Evolutionary conservation across 2,113 vertebrate genomes (phyloP).

Genomic region (Andinoacara biseriatus): DNA sequence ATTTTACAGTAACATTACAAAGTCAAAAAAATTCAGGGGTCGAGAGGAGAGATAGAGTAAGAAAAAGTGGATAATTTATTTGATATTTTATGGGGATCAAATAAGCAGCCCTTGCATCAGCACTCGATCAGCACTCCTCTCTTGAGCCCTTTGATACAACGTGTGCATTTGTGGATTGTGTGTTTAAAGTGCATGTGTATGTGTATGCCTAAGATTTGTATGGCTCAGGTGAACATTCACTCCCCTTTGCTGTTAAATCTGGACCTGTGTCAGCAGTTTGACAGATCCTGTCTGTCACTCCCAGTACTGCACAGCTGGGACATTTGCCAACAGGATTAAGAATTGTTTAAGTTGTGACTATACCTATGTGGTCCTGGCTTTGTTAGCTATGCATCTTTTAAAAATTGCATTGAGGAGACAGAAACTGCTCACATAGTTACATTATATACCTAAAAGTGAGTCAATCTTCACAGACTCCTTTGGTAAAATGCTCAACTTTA

Average conservation of each 20-base stretch:
- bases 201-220: constrained; percentile 48
- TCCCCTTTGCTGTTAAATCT: constrained; percentile 55
- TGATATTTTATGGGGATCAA: constrained; percentile 34
- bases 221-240: constrained; percentile 53
- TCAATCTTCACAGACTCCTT: not conserved
- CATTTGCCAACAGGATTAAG: constrained; percentile 45
- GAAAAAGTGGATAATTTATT: not conserved
- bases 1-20: constrained; percentile 71
- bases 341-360: constrained; percentile 20
- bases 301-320: constrained; percentile 34
- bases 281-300: constrained; percentile 48
- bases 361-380: constrained; percentile 20
- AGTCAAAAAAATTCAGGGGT: constrained; percentile 30
- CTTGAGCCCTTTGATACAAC: constrained; percentile 53
- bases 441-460: not conserved
- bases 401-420: not conserved
- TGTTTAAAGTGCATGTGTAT: constrained; percentile 29
- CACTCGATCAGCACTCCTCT: constrained; percentile 64
- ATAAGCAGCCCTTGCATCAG: constrained; percentile 60
- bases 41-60: not conserved
- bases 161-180: constrained; percentile 31
- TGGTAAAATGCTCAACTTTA: not conserved
- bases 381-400: constrained; percentile 11
- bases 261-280: constrained; percentile 71
- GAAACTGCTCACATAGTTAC: not conserved